phyloP scores from a whole-genome alignment of 2,888 invertebrate genomes.

The Caradrina kadenii region DNA sequence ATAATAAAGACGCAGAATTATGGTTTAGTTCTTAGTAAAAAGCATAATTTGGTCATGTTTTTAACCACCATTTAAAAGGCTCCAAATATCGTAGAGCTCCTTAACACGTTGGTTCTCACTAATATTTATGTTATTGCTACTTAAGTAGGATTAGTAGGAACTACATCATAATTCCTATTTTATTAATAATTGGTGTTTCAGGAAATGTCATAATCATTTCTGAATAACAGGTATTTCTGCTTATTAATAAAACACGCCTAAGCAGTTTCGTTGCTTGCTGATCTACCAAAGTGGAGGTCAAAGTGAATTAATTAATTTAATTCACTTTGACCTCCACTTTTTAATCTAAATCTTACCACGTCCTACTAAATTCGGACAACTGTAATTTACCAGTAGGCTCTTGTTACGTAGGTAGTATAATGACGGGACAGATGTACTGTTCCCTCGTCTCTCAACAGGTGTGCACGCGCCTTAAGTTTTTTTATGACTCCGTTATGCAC shows the following conservation, averaged over 20 bases:
- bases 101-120: background rate
- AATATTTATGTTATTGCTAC: background rate
- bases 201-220: background rate
- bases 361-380: slow-evolving; percentile 26
- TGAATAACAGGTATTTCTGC: background rate
- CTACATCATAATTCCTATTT: too few relatives aligned
- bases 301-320: background rate
- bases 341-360: slow-evolving; percentile 13
- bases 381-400: slow-evolving; percentile 66
- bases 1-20: background rate
- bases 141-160: too few relatives aligned
- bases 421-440: slow-evolving; percentile 76
- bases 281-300: too few relatives aligned
- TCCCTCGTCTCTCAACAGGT: slow-evolving; percentile 76
- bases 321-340: background rate
- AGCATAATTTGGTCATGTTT: background rate
- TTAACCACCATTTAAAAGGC: too few relatives aligned
- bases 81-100: too few relatives aligned
- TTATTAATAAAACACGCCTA: background rate
- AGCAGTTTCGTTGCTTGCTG: background rate
- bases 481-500: slow-evolving; percentile 52
- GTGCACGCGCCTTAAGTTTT: slow-evolving; percentile 76
- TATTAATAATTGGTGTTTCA: background rate
- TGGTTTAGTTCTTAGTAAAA: background rate
- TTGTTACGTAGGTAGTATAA: slow-evolving; percentile 65